Evolutionary conservation across 2,888 invertebrate species (phyloP), one percentile per base, ranked within the genome.

Genomic region (Chloromyia formosa): DNA sequence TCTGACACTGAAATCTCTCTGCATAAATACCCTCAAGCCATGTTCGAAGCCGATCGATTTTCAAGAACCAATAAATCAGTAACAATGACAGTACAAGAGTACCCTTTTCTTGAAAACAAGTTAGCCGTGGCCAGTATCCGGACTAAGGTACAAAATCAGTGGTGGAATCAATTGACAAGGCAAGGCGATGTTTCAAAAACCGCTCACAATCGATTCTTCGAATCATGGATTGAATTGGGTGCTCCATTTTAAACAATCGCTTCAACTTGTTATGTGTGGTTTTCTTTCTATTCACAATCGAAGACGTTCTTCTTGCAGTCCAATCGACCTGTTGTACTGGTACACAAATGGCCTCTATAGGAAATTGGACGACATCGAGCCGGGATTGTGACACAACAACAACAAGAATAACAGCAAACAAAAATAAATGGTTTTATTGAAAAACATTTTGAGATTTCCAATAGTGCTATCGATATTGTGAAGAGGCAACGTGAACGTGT

Each of bases 161-260:
- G 35, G 10, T 18, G 56, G 16, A 56, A 56, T 56, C 56, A 56
- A 56, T 56, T 20, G 16, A 56, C 18, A 56, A 16, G 22, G 56
- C 14, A 20, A n/a, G n/a, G n/a, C n/a, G n/a, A n/a, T n/a, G n/a
- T n/a, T n/a, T n/a, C n/a, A n/a, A n/a, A n/a, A n/a, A n/a, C n/a
- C n/a, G n/a, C n/a, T n/a, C 42, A 45, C 49, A 12, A 42, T 40
- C 35, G 10, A 45, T 66, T 66, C 66, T 49, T 22, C 23, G 66
- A 66, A 66, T 66, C 62, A 40, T 16, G 22, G 66, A 35, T 35
- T 35, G 27, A 35, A 35, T 35, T 35, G 27, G 27, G 27, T 66
- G 66, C 66, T 66, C 66, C 35, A 66, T 49, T 66, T 66, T 66
- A 66, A 66, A 66, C 66, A 66, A 66, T 66, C 66, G 66, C 22